Base-by-base conservation (phyloP, 1,140 invertebrate species). In the Sycobia sp. region DNA sequence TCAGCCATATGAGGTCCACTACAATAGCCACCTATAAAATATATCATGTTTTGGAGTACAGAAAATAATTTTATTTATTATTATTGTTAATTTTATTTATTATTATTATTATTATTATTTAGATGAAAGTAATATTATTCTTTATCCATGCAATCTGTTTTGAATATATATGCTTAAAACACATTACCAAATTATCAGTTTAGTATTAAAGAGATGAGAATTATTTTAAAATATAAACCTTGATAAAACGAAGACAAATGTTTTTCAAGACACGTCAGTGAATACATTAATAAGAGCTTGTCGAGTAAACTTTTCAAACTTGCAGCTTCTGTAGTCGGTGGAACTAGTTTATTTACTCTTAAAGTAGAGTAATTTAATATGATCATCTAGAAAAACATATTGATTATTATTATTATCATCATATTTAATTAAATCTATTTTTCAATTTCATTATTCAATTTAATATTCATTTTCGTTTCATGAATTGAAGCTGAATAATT, bases 171-270 rank as follows among this genome's bases (percentile, higher is more conserved):
- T 32, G 29, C 29, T 7, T 32, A 32, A 32, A 32, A 32, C 29
- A 4, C 4, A 4, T 32, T 7, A 32, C 4, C 29, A 11, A 32
- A 7, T 32, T 32, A 32, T 18, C 4, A 43, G 41, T 43, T 43
- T 11, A 10, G 14, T 39, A 11, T 43, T 20, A 43, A 18, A 20
- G 16, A 43, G 20, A 32, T 11, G 4, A 32, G 4, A 11, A 7
- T 32, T 32, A 7, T 32, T 11, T 32, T 7, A 32, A 43, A 18
- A 43, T 49, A 41, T 23, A 11, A 27, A 71, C 75, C 90, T 82
- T 92, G 86, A 79, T 92, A 93, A 60, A 94, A 83, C 16, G 86
- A 85, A 20, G 86, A 82, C 67, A 92, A 77, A 79, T 93, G 88
- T 73, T 89, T 89, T 71, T 93, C 90, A 51, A 94, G 65, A 34